Percentiles rank a stretch among this genome's conserved stretches.
phyloP scores from a whole-genome alignment of 37 sponge, comb jelly and placozoan species.

The Diacarnus erythraeanus region DNA sequence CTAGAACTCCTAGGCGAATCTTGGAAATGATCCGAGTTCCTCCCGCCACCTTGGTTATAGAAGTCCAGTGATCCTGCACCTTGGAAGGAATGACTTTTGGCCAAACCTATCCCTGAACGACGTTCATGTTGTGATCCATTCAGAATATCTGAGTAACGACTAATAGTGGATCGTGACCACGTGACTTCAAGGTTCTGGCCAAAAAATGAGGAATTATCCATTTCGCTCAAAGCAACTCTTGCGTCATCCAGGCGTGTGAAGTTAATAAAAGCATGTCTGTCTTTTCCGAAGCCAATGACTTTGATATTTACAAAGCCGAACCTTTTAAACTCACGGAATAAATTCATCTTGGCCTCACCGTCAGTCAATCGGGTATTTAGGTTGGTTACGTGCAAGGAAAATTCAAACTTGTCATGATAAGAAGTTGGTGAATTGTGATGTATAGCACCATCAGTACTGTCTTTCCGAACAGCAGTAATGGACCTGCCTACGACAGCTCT shows the following conservation, averaged over 20 bases:
- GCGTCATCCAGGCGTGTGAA: constrained; percentile 68
- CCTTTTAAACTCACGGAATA: constrained; percentile 67
- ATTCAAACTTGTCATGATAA: constrained; percentile 53
- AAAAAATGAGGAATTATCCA: constrained; percentile 38
- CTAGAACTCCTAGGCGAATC: background rate
- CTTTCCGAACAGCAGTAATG: background rate
- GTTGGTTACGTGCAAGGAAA: constrained; percentile 66
- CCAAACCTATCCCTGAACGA: background rate
- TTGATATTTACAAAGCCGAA: constrained; percentile 74
- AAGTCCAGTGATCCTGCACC: background rate
- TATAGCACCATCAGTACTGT: background rate
- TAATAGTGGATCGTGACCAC: constrained; percentile 73
- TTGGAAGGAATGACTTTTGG: background rate
- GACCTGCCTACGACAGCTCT: background rate
- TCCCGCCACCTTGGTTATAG: background rate
- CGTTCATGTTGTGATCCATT: background rate
- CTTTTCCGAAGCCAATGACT: constrained; percentile 67
- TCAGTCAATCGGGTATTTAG: constrained; percentile 50
- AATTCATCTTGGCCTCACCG: constrained; percentile 32
- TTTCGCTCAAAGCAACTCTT: constrained; percentile 34
- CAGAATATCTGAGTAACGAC: constrained; percentile 24
- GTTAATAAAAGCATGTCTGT: constrained; percentile 80
- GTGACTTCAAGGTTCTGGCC: constrained; percentile 54
- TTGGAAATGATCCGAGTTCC: background rate
- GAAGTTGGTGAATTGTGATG: background rate